Evolutionary conservation across 2,888 invertebrate species (phyloP).

Genomic region (Ditylenchus weischeri): DNA sequence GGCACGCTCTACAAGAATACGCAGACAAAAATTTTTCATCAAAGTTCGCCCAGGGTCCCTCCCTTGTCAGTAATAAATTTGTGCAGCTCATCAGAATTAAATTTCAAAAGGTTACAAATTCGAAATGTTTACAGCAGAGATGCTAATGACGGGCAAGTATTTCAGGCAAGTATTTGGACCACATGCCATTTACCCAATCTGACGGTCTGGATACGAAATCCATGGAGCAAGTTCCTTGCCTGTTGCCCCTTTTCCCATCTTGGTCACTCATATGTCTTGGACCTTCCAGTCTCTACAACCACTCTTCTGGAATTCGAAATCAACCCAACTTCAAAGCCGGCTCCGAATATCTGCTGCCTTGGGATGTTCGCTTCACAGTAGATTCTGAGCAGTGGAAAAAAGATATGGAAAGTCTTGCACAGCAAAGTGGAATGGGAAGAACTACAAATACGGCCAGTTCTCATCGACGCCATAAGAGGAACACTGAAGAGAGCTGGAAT

Average conservation of each 20-base stretch:
- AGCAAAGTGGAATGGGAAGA: background rate
- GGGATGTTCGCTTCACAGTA: conserved; percentile 71
- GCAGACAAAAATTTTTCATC: too few species aligned
- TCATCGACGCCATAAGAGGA: conserved; percentile 18
- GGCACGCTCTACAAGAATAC: too few species aligned
- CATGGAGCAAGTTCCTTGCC: conserved; percentile 46
- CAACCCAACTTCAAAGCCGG: conserved; percentile 85
- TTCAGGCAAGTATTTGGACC: conserved; percentile 73
- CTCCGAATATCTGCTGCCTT: conserved; percentile 85
- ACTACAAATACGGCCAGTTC: conserved; percentile 3
- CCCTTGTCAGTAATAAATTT: too few species aligned
- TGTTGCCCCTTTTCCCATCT: conserved; percentile 81
- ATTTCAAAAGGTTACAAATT: too few species aligned
- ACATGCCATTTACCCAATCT: conserved; percentile 64
- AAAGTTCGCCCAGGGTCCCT: too few species aligned
- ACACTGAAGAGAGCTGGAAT: conserved; percentile 9
- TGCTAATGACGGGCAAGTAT: too few species aligned
- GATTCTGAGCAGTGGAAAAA: conserved; percentile 51
- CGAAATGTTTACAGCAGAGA: too few species aligned
- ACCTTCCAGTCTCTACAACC: conserved; percentile 78
- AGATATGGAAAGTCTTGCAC: conserved; percentile 33
- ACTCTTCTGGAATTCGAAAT: conserved; percentile 71
- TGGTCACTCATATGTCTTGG: conserved; percentile 88
- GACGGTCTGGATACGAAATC: background rate
- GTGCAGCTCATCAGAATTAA: too few species aligned